These are phyloP conservation scores for Muricea muricata DNA, from an alignment of 92 coral and sea anemone genomes.

Conservation along the genomic window DNA sequence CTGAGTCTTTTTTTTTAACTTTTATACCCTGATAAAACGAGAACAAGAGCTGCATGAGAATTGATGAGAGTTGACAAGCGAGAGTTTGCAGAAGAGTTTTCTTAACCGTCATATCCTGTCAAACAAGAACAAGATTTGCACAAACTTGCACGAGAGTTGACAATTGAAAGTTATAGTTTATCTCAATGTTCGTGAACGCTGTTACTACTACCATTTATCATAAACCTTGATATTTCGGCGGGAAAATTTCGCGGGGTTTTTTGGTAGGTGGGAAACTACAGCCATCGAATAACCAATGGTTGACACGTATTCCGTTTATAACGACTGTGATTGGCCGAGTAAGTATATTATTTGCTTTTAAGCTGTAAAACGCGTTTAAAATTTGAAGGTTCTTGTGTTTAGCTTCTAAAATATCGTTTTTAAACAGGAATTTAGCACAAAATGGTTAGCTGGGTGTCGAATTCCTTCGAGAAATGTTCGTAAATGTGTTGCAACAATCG, in stretches of 20 bases:
- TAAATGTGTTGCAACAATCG: neutral
- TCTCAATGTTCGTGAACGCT: no score
- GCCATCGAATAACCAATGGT: neutral
- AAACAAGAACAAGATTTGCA: no score
- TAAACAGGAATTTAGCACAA: neutral
- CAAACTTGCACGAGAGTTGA: no score
- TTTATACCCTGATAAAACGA: no score
- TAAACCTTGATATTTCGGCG: neutral
- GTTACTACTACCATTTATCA: no score
- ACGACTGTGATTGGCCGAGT: neutral
- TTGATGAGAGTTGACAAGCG: no score
- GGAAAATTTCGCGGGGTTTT: neutral
- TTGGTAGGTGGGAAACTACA: neutral
- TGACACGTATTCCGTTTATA: neutral
- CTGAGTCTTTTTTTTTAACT: no score
- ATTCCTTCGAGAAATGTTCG: neutral
- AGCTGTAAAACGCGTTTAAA: neutral
- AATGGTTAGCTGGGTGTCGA: neutral
- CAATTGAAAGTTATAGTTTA: no score
- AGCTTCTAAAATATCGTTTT: neutral
- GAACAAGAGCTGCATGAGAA: no score
- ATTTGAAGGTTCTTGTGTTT: no score
- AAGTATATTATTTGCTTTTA: neutral
- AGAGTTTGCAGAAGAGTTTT: no score
- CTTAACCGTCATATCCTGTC: no score